Conservation (phyloP, 2,888 invertebrate genomes). For the Synergus gifuensis region DNA sequence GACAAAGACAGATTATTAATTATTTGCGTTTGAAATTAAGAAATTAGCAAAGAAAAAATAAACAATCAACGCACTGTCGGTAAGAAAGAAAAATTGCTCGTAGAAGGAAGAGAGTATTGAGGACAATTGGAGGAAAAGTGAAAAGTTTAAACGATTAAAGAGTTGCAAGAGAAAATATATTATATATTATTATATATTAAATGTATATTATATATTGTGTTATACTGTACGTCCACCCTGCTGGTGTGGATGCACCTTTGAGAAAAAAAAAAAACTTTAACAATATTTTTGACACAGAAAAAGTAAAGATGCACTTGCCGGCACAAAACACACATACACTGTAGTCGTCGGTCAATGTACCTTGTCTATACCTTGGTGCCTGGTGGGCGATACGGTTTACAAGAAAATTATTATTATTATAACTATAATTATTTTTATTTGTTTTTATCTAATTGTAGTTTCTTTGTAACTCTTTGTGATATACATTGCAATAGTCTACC, state of each 20-base stretch:
- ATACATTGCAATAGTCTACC: conserved; percentile 77
- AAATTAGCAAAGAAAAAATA: conserved; percentile 29
- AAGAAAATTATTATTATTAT: conserved; percentile 64
- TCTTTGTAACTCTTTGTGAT: conserved; percentile 78
- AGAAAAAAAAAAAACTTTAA: conserved; percentile 52
- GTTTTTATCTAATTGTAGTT: conserved; percentile 77
- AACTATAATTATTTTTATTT: conserved; percentile 73
- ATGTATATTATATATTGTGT: conserved; percentile 65
- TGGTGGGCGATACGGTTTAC: conserved; percentile 69
- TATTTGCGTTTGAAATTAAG: not conserved
- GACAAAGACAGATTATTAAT: conserved; percentile 36
- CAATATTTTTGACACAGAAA: conserved; percentile 48
- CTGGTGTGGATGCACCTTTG: conserved; percentile 59
- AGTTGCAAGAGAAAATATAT: conserved; percentile 56
- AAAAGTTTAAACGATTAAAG: conserved; percentile 40
- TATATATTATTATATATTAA: conserved; percentile 61
- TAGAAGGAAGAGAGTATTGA: conserved; percentile 9
- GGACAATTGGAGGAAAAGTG: conserved; percentile 22
- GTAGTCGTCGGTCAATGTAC: conserved; percentile 59
- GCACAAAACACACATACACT: conserved; percentile 53
- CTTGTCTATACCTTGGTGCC: conserved; percentile 67
- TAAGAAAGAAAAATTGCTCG: conserved; percentile 29
- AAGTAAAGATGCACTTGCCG: conserved; percentile 44
- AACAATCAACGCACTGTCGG: conserved; percentile 2
- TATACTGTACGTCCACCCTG: conserved; percentile 62